These are phyloP conservation scores for Spisula solida DNA, from an alignment of 2,888 invertebrate genomes.

Conservation along the genomic window DNA sequence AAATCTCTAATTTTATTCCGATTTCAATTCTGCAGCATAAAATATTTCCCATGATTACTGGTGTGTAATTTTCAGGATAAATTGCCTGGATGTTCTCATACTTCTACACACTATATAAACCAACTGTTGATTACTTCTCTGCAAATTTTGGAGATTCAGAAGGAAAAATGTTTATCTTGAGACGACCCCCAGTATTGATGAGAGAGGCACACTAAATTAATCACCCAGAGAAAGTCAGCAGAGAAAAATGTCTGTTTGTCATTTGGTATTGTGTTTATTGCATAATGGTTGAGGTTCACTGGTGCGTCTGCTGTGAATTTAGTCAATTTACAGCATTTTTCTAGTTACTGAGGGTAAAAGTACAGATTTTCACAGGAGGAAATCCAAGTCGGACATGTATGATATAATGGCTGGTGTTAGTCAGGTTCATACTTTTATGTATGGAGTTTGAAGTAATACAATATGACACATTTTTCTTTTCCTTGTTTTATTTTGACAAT, in stretches of 20 bases:
- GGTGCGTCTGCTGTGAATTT: background rate
- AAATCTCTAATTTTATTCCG: background rate
- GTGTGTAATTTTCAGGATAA: background rate
- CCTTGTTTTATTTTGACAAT: slow-evolving; percentile 1
- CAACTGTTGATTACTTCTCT: slow-evolving; percentile 17
- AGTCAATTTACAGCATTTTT: background rate
- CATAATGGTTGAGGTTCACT: slow-evolving; percentile 3
- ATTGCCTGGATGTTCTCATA: background rate
- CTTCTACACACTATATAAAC: background rate
- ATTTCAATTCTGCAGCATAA: background rate
- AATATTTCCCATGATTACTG: background rate
- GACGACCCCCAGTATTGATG: slow-evolving; percentile 25
- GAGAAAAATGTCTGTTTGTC: slow-evolving; percentile 31
- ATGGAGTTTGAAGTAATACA: background rate
- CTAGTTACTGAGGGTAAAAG: background rate
- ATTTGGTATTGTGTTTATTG: slow-evolving; percentile 28
- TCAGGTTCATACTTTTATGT: too few relatives aligned
- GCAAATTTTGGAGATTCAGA: background rate
- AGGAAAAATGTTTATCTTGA: slow-evolving; percentile 32
- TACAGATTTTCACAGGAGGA: background rate
- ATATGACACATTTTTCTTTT: background rate
- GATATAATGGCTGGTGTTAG: background rate
- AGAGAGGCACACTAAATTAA: slow-evolving; percentile 3
- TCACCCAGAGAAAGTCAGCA: slow-evolving; percentile 26
- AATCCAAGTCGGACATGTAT: background rate